Evolutionary conservation across 2,797 vertebrate species (phyloP), one percentile per base, ranked within the genome.

Genomic region (Peromyscus aztecus): DNA sequence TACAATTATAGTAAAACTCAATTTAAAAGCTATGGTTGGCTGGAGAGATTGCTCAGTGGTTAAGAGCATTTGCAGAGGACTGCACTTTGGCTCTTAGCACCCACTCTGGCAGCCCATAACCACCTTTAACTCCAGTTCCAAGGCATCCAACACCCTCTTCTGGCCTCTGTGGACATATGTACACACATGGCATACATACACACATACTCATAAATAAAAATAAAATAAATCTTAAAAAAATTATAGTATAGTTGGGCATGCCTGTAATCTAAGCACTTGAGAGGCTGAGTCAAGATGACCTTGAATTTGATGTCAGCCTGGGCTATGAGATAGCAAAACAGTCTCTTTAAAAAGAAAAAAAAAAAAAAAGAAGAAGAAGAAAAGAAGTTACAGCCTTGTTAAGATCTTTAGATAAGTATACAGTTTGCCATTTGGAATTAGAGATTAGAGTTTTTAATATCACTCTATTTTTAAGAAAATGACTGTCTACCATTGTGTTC

Each of bases 1-100:
- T 86, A n/a, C 86, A 82, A 63, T 63, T 92, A 12, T 91, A 93
- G 34, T 90, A 71, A 93, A 92, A 84, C 43, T 84, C 69, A 75
- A 57, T 94, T 85, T 27, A 11, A 69, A 69, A 37, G 63, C 16
- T 86, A 37, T 3, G 6, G 31, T 27, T n/a, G 21, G 46, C 21
- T 37, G 29, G 65, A 86, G 21, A 69, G 11, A 37, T 6, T 6
- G 63, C 6, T 37, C 7, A 12, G 63, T 17, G 46, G 21, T 85
- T 69, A 85, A 46, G 63, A 85, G 63, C 63, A 24, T 23, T 85
- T 49, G 17, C 83, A 27, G 46, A 27, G 13, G 46, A n/a, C 23
- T 37, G 34, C 12, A 87, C 13, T 87, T 27, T 55, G 49, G 13
- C 6, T 71, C 65, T 27, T 8, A 37, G 46, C 23, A 40, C 11